phyloP scores from a whole-genome alignment of 2,113 vertebrate species.

The Sterna hirundo region DNA sequence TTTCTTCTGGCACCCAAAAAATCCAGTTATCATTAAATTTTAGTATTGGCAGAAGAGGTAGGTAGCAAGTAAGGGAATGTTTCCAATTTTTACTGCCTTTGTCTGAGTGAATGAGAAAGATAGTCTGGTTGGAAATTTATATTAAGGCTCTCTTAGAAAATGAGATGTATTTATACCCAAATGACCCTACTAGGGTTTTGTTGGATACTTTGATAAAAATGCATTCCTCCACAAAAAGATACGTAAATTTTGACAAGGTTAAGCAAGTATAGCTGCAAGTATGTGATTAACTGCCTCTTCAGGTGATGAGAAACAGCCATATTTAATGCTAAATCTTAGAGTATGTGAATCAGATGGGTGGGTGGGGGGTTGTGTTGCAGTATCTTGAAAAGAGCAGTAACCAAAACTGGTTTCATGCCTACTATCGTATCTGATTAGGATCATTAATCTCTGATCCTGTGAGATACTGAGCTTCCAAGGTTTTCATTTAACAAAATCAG shows the following conservation, averaged over 20 bases:
- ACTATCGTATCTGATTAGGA: background rate
- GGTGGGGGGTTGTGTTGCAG: background rate
- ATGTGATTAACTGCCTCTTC: background rate
- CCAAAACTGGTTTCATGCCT: background rate
- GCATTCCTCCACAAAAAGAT: background rate
- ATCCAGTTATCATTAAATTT: rapidly evolving
- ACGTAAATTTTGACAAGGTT: background rate
- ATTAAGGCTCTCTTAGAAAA: background rate
- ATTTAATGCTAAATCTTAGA: background rate
- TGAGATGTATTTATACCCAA: background rate
- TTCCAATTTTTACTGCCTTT: background rate
- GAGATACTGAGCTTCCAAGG: background rate
- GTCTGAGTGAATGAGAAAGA: background rate
- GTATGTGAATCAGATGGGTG: background rate
- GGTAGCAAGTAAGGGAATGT: background rate
- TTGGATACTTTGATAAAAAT: background rate
- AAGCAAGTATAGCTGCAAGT: background rate
- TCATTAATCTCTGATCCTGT: background rate
- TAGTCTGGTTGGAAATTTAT: background rate
- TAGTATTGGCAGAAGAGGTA: background rate
- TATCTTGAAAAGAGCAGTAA: background rate
- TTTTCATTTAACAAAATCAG: background rate
- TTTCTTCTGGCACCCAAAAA: background rate
- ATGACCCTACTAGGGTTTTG: background rate
- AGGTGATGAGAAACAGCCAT: background rate